Base-by-base conservation (phyloP, 92 coral and sea anemone species). In the Diadumene lineata region DNA sequence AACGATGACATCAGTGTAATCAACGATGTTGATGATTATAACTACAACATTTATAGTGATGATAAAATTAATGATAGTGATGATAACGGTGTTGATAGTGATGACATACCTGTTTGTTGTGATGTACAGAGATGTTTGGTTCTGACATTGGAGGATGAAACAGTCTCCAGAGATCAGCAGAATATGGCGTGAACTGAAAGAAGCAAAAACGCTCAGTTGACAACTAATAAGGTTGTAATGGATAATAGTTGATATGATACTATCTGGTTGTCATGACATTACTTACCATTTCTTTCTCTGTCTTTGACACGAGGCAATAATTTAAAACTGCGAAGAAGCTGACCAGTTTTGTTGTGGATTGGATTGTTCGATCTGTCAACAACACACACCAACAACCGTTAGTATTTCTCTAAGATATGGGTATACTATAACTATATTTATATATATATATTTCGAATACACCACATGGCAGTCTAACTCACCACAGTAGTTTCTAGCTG, bases 131-230 rank as follows among this genome's bases (percentile, higher is more conserved):
- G 7, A 94, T 91, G 79, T 87, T 94, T 23, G 98, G 98, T 69
- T 94, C 98, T 30, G 98, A 94, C 98, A 94, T 94, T 34, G 91
- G 68, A 7, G 98, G 98, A 50, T 94, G 97, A 77, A 94, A 94
- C 74, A 94, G 84, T 68, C 84, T 82, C 98, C 98, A 94, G 19
- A 94, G 69, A 25, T 94, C 94, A 34, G 88, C 21, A 65, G 87
- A 85, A 61, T 70, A 80, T 10, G 94, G 87, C 8, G 97, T 88
- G 63, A 94, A 86, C 98, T 94, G 73, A 4, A 60, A 62, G 77
- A 21, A 2, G 60, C 24, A 18, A 64, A 15, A 60, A 65, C 8
- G 21, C 11, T 61, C 23, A 56, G 24, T 56, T 56, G 7, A 3
- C 2, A 19, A 19, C 6, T 3, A 7, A 56, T n/a, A n/a, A n/a